A percentile compares a stretch with the other conserved stretches of the same genome.
Evolutionary conservation across 2,113 vertebrate species (phyloP).

Genomic region (Melanocharis versteri): DNA sequence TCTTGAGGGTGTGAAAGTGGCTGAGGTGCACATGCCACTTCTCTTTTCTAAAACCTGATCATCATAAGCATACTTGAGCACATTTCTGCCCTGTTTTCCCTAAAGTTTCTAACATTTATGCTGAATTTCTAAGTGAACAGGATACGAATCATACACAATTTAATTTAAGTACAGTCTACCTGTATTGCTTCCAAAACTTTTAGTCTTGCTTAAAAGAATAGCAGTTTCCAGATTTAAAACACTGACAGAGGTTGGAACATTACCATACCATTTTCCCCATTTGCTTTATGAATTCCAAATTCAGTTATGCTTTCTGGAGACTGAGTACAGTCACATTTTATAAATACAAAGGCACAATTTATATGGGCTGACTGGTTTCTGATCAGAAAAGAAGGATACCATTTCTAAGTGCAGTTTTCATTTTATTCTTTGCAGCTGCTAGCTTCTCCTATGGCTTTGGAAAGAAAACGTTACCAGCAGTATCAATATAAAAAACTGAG

Average conservation of each 20-base stretch:
- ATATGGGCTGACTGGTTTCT: background rate
- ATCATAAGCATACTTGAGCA: constrained; percentile 13
- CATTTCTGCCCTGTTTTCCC: constrained; percentile 32
- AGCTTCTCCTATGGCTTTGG: background rate
- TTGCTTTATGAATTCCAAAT: background rate
- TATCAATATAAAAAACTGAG: background rate
- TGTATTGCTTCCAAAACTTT: background rate
- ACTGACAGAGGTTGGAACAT: background rate
- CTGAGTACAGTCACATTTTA: background rate
- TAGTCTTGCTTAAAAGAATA: background rate
- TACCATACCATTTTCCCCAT: background rate
- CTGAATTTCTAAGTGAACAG: constrained; percentile 17
- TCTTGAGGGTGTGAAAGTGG: background rate
- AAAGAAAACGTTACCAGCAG: background rate
- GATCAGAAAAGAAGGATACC: background rate
- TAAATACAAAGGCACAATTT: background rate
- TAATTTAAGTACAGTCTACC: background rate
- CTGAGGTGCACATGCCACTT: background rate
- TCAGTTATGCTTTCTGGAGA: background rate
- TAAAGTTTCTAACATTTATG: background rate
- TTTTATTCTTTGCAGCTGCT: background rate
- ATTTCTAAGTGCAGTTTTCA: background rate
- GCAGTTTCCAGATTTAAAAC: background rate
- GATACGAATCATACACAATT: background rate
- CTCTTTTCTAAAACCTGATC: background rate